Percentiles rank a stretch among this genome's conserved stretches.
phyloP scores from a whole-genome alignment of 1,140 invertebrate species.

The Apis laboriosa region DNA sequence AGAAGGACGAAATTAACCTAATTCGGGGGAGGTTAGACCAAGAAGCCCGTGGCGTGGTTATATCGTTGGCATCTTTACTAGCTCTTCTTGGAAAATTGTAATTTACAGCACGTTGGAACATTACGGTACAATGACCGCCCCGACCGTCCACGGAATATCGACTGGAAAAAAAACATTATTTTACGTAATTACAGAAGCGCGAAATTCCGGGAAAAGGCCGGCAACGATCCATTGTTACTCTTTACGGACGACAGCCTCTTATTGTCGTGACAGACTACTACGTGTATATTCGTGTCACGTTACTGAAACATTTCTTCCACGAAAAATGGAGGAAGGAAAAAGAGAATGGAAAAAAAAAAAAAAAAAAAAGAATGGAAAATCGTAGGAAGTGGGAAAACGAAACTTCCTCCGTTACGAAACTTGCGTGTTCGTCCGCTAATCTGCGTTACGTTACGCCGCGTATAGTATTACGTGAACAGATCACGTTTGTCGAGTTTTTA shows the following conservation, averaged over 20 bases:
- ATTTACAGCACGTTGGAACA: slow-evolving; percentile 32
- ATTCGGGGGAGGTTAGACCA: neutral
- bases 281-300: too few relatives aligned
- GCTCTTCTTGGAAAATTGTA: slow-evolving; percentile 55
- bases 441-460: neutral
- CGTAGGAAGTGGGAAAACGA: neutral
- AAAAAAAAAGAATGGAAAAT: neutral
- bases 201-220: slow-evolving; percentile 45
- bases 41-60: neutral
- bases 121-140: slow-evolving; percentile 39
- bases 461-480: neutral
- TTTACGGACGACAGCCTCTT: neutral
- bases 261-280: neutral
- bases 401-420: slow-evolving; percentile 1
- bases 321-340: neutral
- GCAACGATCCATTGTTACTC: neutral
- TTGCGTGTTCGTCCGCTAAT: slow-evolving; percentile 14
- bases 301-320: too few relatives aligned
- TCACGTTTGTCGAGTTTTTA: neutral
- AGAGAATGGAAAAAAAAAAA: too few relatives aligned
- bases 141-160: slow-evolving; percentile 6
- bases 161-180: slow-evolving; percentile 36
- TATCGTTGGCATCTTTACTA: slow-evolving; percentile 44
- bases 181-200: slow-evolving; percentile 46
- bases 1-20: neutral